Evolutionary conservation across 2,888 invertebrate genomes (phyloP).

Genomic region (Mesodorylaimus sp.): DNA sequence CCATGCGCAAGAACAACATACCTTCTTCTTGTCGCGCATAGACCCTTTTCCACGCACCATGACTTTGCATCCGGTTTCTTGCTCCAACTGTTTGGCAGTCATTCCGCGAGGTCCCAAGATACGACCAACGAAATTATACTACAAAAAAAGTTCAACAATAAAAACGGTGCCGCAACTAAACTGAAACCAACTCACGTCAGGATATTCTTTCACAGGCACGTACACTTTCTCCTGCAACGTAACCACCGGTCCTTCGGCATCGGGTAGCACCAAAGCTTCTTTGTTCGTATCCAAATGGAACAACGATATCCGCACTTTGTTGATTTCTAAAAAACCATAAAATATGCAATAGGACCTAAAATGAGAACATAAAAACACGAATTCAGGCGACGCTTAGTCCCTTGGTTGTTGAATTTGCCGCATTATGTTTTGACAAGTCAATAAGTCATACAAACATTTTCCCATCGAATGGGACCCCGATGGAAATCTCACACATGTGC

Average conservation of each 20-base stretch:
- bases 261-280: constrained; percentile 74
- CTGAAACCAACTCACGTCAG: constrained; percentile 60
- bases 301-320: constrained; percentile 84
- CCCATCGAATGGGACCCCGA: too few species aligned
- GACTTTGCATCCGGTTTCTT: constrained; percentile 99
- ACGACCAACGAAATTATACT: constrained; percentile 99
- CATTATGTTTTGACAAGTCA: too few species aligned
- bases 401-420: too few species aligned
- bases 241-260: constrained; percentile 68
- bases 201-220: constrained; percentile 97
- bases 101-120: constrained; percentile 97
- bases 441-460: too few species aligned
- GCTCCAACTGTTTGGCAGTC: constrained; percentile 99
- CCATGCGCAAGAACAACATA: constrained; percentile 34
- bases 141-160: constrained; percentile 39
- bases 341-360: too few species aligned
- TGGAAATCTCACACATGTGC: too few species aligned
- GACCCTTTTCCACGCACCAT: constrained; percentile 99
- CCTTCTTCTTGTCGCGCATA: constrained; percentile 99
- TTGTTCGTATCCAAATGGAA: constrained; percentile 98
- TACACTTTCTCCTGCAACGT: constrained; percentile 96
- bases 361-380: too few species aligned
- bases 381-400: too few species aligned
- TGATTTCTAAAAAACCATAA: constrained; percentile 59
- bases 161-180: constrained; percentile 18